These are phyloP conservation scores for Sterna hirundo DNA, from an alignment of 2,113 vertebrate genomes.

Conservation along the genomic window DNA sequence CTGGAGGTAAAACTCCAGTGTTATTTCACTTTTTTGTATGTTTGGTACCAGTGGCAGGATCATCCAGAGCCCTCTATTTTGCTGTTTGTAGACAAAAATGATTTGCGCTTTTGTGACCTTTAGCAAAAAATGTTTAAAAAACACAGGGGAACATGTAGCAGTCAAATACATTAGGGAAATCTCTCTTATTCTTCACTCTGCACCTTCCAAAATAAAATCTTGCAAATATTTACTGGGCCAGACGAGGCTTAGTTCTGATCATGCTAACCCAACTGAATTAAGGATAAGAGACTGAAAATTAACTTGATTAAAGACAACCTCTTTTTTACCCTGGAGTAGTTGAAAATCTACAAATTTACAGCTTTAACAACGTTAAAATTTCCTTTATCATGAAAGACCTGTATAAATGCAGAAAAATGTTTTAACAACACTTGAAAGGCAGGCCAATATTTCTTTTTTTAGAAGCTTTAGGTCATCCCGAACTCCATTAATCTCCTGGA, in stretches of 20 bases:
- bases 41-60: not conserved
- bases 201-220: not conserved
- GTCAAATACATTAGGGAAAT: not conserved
- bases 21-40: not conserved
- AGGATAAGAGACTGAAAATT: not conserved
- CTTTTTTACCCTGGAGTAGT: not conserved
- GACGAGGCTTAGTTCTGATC: not conserved
- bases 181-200: not conserved
- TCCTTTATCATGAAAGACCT: not conserved
- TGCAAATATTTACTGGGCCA: not conserved
- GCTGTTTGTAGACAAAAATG: not conserved
- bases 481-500: not conserved
- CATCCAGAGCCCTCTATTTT: not conserved
- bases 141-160: not conserved
- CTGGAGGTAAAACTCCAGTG: not conserved
- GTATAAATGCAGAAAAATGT: not conserved
- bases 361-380: not conserved
- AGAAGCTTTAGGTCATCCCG: not conserved
- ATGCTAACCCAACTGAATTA: not conserved
- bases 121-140: not conserved
- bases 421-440: not conserved
- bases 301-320: not conserved
- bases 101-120: not conserved
- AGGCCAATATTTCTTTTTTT: not conserved
- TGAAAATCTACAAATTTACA: not conserved